Evolutionary conservation across 2,113 vertebrate genomes (phyloP).

Genomic region (Lanius collurio): DNA sequence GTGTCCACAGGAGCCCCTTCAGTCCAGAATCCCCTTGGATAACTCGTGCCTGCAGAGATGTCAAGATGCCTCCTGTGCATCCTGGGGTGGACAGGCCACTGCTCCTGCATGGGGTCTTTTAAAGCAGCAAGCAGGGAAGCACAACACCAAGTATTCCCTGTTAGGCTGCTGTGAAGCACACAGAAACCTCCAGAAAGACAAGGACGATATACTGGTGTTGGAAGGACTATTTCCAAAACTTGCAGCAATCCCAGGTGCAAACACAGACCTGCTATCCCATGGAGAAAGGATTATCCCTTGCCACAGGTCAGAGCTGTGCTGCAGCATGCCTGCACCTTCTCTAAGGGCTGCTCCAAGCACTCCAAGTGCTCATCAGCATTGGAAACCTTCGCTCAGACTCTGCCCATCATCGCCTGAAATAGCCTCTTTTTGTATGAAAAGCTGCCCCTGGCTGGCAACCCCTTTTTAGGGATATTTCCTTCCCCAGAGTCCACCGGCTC

Average conservation of each 20-base stretch:
- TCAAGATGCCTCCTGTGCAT: accelerated
- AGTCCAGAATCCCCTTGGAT: accelerated
- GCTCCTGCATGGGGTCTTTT: not conserved
- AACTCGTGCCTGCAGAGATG: accelerated
- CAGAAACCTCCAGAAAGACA: too few relatives aligned
- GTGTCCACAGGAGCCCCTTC: not conserved
- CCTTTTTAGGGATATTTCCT: not conserved
- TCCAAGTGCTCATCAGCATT: accelerated
- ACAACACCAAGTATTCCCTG: not conserved
- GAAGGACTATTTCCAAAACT: not conserved
- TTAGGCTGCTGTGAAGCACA: accelerated
- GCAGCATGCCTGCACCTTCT: not conserved
- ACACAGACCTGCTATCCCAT: accelerated
- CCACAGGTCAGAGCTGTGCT: not conserved
- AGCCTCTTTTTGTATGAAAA: accelerated
- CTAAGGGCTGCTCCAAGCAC: not conserved
- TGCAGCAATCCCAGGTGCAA: not conserved
- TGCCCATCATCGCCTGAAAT: accelerated
- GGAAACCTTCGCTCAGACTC: accelerated
- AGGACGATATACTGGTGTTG: accelerated
- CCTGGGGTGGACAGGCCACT: accelerated
- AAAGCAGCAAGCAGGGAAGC: not conserved
- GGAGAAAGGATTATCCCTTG: not conserved
- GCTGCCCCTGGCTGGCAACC: not conserved
- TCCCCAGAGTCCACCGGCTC: not conserved